Evolutionary conservation across 2,888 invertebrate genomes (phyloP), one percentile per base, ranked within the genome.

Genomic region (Diloba caeruleocephala): DNA sequence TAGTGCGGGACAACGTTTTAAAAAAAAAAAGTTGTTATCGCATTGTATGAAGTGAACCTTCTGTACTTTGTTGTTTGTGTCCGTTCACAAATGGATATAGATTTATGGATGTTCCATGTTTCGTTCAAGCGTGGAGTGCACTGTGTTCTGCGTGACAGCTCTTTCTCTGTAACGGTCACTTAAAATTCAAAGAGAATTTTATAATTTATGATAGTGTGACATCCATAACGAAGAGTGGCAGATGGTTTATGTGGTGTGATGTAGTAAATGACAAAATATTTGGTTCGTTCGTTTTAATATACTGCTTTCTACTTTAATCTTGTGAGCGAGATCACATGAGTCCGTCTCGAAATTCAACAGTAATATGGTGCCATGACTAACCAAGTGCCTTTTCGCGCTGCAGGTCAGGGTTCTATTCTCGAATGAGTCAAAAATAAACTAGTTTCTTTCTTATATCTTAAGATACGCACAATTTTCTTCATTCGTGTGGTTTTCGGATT

Each of bases 11-110:
- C n/a, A 17, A 17, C 17, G 5, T 17, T 17, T 17, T 17, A n/a
- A n/a, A n/a, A n/a, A n/a, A n/a, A n/a, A n/a, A 17, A 2, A 17
- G 3, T 2, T 17, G 17, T 17, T 2, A 2, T 2, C 17, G 17
- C 17, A 5, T 17, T 4, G 7, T 4, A 7, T 1, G 17, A 7
- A 10, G 4, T n/a, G n/a, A 3, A 0, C 15, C 10, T 50, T 39
- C 32, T 34, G 52, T 9, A 17, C 3, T 0, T 29, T 1, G 1
- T 10, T 26, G 19, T 1, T 50, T 26, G 7, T 19, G n/a, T 23
- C 23, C 13, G 46, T 2, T 17, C 13, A 52, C 33, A 26, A 39
- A 39, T 33, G 26, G 9, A 39, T 53, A 41, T 34, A 41, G 23
- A 41, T 29, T 14, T 12, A 19, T 28, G 41, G 21, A 9, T 23